These are phyloP conservation scores for Hydropsyche betteni DNA, from an alignment of 2,888 invertebrate species.

Conservation along the genomic window DNA sequence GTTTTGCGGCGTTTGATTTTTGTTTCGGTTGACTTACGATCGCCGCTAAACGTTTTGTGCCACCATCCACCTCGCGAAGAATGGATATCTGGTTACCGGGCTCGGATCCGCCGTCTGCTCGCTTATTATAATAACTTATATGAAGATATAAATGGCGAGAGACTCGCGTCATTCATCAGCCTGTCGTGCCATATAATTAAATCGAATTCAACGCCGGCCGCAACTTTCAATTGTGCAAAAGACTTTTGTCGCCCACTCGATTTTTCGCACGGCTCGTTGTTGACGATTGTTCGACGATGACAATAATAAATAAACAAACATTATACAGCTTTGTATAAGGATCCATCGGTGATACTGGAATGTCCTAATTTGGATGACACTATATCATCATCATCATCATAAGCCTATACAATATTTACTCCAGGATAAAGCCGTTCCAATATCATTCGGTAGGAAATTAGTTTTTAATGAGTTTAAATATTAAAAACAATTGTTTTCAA, in stretches of 20 bases:
- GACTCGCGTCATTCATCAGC: slow-evolving; percentile 34
- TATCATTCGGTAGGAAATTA: no score
- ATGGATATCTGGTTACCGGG: slow-evolving; percentile 21
- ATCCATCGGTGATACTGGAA: no score
- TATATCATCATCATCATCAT: no score
- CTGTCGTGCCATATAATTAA: slow-evolving; percentile 33
- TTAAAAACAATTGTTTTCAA: no score
- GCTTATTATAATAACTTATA: slow-evolving; percentile 13
- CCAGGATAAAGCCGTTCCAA: no score
- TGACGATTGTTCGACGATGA: no score
- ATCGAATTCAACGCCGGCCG: slow-evolving; percentile 36
- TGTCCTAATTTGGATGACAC: no score
- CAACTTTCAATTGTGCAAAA: slow-evolving; percentile 41
- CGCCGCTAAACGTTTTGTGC: background rate
- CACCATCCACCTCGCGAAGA: background rate
- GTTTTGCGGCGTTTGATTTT: background rate
- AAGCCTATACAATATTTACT: no score
- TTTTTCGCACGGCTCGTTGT: background rate
- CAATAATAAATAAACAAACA: no score
- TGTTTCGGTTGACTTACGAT: slow-evolving; percentile 19
- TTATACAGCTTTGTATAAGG: no score
- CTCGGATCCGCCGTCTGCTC: slow-evolving; percentile 5
- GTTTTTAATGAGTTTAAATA: no score
- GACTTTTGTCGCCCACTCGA: slow-evolving; percentile 32
- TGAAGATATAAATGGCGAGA: slow-evolving; percentile 26